Evolutionary conservation across 1,140 invertebrate genomes (phyloP).

Genomic region (Musca domestica): DNA sequence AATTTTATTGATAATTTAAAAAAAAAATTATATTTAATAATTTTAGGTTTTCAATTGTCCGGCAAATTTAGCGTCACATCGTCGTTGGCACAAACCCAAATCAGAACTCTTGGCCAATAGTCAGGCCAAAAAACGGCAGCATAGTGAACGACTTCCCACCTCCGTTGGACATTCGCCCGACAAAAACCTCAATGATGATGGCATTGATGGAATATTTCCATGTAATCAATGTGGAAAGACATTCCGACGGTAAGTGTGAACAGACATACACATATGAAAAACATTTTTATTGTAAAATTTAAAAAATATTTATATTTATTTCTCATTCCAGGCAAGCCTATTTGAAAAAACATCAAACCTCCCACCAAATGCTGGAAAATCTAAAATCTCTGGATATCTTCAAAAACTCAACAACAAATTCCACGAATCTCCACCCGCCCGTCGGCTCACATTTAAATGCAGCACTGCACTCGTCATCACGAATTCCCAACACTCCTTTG

Average conservation of each 20-base stretch:
- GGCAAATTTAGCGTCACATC: slow-evolving; percentile 94
- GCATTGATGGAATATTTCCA: slow-evolving; percentile 59
- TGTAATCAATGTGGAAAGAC: slow-evolving; percentile 79
- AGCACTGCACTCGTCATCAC: slow-evolving; percentile 22
- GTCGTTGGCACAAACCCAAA: slow-evolving; percentile 92
- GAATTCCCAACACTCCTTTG: slow-evolving; percentile 25
- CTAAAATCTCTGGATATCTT: slow-evolving; percentile 45
- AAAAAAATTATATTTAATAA: too few relatives aligned
- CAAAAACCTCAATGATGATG: neutral
- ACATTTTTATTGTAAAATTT: neutral
- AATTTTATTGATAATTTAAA: too few relatives aligned
- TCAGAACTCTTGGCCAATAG: slow-evolving; percentile 39
- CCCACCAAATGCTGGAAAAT: slow-evolving; percentile 50
- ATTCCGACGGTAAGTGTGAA: slow-evolving; percentile 61
- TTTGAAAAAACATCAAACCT: slow-evolving; percentile 66
- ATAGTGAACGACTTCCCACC: slow-evolving; percentile 53
- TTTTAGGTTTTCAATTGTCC: slow-evolving; percentile 90
- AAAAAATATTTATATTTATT: neutral
- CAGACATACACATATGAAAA: neutral
- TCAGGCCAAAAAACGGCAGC: slow-evolving; percentile 25
- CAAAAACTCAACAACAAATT: slow-evolving; percentile 22
- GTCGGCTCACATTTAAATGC: slow-evolving; percentile 22
- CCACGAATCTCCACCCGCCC: neutral
- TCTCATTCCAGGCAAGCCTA: slow-evolving; percentile 68
- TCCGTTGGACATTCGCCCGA: slow-evolving; percentile 29